A percentile compares a stretch with the other conserved stretches of the same genome.
Evolutionary conservation across 30 jellyfish, hydroid and myxozoan species (phyloP).

Genomic region (Hydra vulgaris): DNA sequence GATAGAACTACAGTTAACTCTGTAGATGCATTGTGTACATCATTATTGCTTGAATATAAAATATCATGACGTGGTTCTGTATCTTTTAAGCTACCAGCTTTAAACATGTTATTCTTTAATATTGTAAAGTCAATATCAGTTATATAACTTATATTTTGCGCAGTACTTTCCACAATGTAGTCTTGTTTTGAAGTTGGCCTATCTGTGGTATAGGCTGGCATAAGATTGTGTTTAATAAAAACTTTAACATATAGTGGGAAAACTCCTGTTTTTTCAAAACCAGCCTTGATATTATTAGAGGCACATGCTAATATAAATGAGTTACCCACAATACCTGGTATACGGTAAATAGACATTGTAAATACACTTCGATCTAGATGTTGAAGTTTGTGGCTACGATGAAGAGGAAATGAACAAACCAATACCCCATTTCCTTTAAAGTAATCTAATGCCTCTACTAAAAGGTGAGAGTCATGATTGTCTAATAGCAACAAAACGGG

Average conservation of each 20-base stretch:
- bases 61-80: background rate
- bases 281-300: background rate
- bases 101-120: too few relatives aligned
- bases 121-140: background rate
- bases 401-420: background rate
- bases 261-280: background rate
- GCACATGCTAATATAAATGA: background rate
- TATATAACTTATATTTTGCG: background rate
- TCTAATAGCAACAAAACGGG: background rate
- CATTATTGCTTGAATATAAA: background rate
- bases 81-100: background rate
- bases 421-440: background rate
- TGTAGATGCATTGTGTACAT: background rate
- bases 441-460: background rate
- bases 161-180: background rate
- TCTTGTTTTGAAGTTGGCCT: background rate
- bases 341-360: background rate
- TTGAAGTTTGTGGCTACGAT: background rate
- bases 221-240: background rate
- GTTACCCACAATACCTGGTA: background rate
- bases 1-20: background rate
- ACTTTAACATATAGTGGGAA: background rate
- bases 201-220: background rate
- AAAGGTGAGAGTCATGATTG: background rate
- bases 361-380: background rate